Evolutionary conservation across 2,797 vertebrate species (phyloP).

Genomic region (Urosaurus nigricauda): DNA sequence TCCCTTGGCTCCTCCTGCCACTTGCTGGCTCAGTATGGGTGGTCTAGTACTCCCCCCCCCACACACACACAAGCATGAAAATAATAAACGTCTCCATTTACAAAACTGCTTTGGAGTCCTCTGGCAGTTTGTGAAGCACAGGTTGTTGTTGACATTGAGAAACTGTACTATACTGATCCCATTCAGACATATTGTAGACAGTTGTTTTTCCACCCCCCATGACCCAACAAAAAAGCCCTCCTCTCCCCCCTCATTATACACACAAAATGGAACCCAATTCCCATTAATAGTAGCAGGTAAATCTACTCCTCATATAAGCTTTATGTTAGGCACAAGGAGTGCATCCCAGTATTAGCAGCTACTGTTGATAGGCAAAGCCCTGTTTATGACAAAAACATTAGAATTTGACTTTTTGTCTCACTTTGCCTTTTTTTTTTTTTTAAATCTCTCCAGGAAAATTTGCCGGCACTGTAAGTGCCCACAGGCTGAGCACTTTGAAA

Average conservation of each 20-base stretch:
- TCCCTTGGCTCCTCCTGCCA: constrained; percentile 55
- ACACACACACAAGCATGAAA: background rate
- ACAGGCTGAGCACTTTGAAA: constrained; percentile 95
- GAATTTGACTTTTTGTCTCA: constrained; percentile 1
- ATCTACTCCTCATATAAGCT: constrained; percentile 17
- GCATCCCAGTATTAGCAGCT: constrained; percentile 39
- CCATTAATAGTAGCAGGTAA: constrained; percentile 61
- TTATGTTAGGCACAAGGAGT: background rate
- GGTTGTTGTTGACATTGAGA: constrained; percentile 38
- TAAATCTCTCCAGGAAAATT: constrained; percentile 88
- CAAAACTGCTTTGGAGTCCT: constrained; percentile 28
- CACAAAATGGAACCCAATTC: constrained; percentile 15
- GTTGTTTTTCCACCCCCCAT: background rate
- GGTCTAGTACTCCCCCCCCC: constrained; percentile 33
- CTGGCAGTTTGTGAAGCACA: constrained; percentile 59
- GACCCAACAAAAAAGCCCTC: no score
- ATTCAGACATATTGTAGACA: constrained; percentile 23
- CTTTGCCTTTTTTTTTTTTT: constrained; percentile 18
- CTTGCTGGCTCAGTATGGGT: background rate
- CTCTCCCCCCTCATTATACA: no score
- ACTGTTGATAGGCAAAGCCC: constrained; percentile 24
- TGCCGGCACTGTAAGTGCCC: constrained; percentile 99
- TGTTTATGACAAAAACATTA: constrained; percentile 5
- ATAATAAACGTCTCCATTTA: constrained; percentile 38
- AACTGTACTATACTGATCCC: constrained; percentile 18